Evolutionary conservation across 2,113 vertebrate species (phyloP).

Genomic region (Bos javanicus): DNA sequence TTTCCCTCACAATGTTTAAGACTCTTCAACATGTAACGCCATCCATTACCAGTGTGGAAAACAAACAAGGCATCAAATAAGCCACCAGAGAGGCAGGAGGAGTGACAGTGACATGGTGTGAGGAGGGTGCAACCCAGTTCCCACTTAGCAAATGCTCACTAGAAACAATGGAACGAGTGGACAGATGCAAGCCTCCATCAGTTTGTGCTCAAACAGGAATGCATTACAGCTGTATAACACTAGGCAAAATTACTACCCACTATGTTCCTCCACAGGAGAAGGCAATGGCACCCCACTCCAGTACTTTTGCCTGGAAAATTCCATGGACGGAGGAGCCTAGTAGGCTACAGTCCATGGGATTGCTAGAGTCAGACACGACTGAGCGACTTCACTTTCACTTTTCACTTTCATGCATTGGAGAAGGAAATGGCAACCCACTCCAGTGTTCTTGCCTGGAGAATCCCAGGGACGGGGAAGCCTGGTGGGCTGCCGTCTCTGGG

Average conservation of each 20-base stretch:
- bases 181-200: neutral
- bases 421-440: too few relatives aligned
- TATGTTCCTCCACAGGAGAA: neutral
- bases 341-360: too few relatives aligned
- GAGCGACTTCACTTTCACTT: too few relatives aligned
- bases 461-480: too few relatives aligned
- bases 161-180: neutral
- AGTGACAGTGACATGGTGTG: neutral
- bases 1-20: neutral
- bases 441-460: too few relatives aligned
- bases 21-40: neutral
- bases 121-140: neutral
- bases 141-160: neutral
- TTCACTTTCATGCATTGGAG: too few relatives aligned
- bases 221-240: neutral
- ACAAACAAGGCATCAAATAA: neutral
- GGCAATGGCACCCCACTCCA: too few relatives aligned
- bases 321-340: too few relatives aligned
- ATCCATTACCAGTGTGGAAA: neutral
- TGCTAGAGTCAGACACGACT: too few relatives aligned
- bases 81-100: neutral
- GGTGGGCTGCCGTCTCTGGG: too few relatives aligned
- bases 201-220: neutral
- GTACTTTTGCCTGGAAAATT: too few relatives aligned
- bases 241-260: neutral